phyloP scores from a whole-genome alignment of 2,888 invertebrate species.

The Lasioglossum calceatum region DNA sequence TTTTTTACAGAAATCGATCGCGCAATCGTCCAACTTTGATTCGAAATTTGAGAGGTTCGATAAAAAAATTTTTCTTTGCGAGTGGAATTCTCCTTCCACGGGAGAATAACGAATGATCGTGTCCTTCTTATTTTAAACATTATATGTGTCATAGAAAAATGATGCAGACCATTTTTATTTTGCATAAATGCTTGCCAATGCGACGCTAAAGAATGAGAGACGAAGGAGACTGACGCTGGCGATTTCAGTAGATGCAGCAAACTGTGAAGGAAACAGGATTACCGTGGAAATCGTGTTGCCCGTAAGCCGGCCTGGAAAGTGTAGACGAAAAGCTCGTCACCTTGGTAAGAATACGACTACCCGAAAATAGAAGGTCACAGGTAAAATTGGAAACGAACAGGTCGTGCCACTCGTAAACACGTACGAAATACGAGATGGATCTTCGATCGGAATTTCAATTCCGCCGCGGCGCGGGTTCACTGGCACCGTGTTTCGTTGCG shows the following conservation, averaged over 20 bases:
- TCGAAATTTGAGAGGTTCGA: too few relatives aligned
- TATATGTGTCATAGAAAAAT: too few relatives aligned
- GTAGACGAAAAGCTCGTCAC: neutral
- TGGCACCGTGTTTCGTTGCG: neutral
- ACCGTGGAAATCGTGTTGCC: neutral
- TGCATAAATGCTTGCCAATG: too few relatives aligned
- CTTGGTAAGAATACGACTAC: neutral
- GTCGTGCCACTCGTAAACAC: conserved; percentile 7
- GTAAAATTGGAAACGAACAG: neutral
- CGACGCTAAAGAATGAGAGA: neutral
- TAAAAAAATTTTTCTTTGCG: too few relatives aligned
- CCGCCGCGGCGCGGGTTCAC: neutral
- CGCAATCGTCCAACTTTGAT: too few relatives aligned
- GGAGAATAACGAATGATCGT: too few relatives aligned
- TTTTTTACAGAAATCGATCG: neutral
- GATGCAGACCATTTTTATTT: too few relatives aligned
- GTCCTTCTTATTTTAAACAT: too few relatives aligned
- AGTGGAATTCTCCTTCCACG: too few relatives aligned
- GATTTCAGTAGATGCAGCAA: neutral
- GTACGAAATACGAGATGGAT: conserved; percentile 24
- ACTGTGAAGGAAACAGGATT: neutral
- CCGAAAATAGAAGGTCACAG: neutral
- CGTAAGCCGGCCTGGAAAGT: neutral
- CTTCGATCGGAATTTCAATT: conserved; percentile 45
- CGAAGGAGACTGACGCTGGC: neutral